Conservation (phyloP, 1,140 invertebrate species). For the Whitmania pigra region DNA sequence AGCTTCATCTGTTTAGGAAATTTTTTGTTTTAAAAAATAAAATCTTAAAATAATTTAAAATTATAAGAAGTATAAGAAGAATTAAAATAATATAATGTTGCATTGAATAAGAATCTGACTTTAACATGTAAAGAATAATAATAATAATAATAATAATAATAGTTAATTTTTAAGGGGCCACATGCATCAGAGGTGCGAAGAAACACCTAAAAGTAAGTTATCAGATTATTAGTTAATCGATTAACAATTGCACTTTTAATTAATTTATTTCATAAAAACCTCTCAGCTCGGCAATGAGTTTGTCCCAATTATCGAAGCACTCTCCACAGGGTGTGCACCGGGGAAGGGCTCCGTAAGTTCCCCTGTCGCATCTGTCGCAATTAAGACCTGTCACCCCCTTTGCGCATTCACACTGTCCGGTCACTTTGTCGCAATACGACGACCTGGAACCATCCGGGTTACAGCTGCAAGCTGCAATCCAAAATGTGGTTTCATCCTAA, state of each 20-base stretch:
- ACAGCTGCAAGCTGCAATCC: constrained; percentile 64
- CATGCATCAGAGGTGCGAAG: no score
- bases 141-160: neutral
- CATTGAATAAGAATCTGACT: neutral
- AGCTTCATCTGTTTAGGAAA: constrained; percentile 39
- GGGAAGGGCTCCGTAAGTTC: constrained; percentile 77
- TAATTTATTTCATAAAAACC: constrained; percentile 34
- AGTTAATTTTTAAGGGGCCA: no score
- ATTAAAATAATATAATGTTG: neutral
- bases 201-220: no score
- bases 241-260: neutral
- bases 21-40: neutral
- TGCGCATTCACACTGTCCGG: constrained; percentile 53
- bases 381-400: constrained; percentile 81
- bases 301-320: constrained; percentile 98
- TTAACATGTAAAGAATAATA: neutral
- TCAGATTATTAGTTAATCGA: no score
- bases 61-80: neutral
- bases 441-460: constrained; percentile 69
- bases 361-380: constrained; percentile 86
- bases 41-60: neutral
- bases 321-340: constrained; percentile 87
- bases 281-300: constrained; percentile 61
- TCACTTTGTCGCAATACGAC: constrained; percentile 50
- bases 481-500: neutral